phyloP scores from a whole-genome alignment of 2,113 vertebrate species.

The Capreolus pygargus region DNA sequence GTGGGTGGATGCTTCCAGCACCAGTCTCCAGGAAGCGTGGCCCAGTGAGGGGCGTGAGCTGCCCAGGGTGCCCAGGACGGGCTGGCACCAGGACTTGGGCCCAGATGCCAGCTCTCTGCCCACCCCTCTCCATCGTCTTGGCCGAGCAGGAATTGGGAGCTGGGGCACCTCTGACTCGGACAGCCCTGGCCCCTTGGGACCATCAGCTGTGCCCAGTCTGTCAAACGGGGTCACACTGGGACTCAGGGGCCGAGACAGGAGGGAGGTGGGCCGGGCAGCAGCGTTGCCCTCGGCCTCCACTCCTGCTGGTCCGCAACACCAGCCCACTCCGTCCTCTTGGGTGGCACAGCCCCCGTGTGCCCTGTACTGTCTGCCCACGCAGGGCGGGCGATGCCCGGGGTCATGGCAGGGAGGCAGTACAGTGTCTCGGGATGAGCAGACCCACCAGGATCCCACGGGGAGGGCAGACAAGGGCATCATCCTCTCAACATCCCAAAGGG shows the following conservation, averaged over 20 bases:
- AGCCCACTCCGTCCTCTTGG: rapidly evolving
- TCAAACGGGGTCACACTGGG: not conserved
- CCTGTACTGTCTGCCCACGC: rapidly evolving
- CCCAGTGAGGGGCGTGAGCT: not conserved
- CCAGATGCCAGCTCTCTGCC: not conserved
- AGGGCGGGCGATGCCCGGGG: not conserved
- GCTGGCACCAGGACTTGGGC: not conserved
- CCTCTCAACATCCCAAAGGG: not conserved
- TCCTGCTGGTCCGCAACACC: not conserved
- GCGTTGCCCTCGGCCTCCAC: not conserved
- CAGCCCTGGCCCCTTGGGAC: not conserved
- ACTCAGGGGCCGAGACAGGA: not conserved
- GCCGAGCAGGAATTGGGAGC: not conserved
- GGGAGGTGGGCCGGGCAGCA: not conserved
- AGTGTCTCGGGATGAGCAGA: not conserved
- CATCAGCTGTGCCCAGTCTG: not conserved
- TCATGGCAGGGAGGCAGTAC: not conserved
- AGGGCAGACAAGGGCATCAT: not conserved
- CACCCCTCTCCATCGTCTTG: rapidly evolving
- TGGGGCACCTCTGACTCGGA: not conserved
- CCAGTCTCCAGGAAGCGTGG: not conserved
- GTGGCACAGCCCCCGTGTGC: rapidly evolving
- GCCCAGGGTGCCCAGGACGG: not conserved
- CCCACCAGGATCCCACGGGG: not conserved
- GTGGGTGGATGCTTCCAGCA: not conserved